Evolutionary conservation across 2,888 invertebrate species (phyloP).

Genomic region (Sinotaia quadrata): DNA sequence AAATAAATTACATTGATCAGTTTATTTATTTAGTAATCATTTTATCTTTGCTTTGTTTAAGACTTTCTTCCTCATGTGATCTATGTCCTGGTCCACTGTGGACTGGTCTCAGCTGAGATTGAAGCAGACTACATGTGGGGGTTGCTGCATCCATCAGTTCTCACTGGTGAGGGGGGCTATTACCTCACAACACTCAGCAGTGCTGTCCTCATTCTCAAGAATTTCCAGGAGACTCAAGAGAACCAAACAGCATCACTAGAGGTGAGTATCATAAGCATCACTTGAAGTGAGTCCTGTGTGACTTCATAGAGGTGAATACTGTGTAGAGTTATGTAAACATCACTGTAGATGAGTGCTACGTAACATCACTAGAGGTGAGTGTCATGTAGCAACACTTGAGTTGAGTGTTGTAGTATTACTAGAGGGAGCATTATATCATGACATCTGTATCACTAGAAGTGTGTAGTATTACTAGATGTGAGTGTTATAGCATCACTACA

Average conservation of each 20-base stretch:
- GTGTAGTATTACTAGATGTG: no score
- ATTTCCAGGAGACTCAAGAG: constrained; percentile 72
- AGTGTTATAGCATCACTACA: no score
- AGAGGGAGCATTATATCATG: no score
- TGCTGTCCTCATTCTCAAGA: constrained; percentile 90
- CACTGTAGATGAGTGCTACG: no score
- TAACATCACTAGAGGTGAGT: no score
- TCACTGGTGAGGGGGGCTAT: constrained; percentile 94
- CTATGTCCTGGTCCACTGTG: constrained; percentile 91
- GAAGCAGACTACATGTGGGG: constrained; percentile 98
- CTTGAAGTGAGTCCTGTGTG: not conserved
- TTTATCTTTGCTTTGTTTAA: constrained; percentile 66
- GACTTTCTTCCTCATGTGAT: constrained; percentile 93
- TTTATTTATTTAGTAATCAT: no score
- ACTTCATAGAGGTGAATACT: no score
- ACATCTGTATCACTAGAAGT: no score
- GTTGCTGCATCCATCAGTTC: constrained; percentile 88
- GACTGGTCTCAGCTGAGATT: constrained; percentile 91
- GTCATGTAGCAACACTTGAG: no score
- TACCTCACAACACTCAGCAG: constrained; percentile 94
- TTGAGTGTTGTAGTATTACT: no score
- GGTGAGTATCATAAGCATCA: constrained; percentile 38
- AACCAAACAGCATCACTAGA: constrained; percentile 48
- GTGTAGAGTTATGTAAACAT: no score
- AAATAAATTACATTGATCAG: no score